These are phyloP conservation scores for Corydoras maculifer DNA, from an alignment of 2,113 vertebrate genomes.

Conservation along the genomic window DNA sequence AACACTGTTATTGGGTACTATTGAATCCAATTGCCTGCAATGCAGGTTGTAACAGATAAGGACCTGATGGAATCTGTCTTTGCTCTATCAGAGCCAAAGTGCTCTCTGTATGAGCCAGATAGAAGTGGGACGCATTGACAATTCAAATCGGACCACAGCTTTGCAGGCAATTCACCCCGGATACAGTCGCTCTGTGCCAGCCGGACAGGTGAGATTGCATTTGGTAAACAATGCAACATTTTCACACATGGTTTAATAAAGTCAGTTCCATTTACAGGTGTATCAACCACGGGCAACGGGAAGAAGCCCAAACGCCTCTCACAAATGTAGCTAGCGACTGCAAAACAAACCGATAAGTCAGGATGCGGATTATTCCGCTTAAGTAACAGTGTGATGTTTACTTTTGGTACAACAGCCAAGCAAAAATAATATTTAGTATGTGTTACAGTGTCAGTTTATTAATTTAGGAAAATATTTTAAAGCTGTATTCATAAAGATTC, in stretches of 20 bases:
- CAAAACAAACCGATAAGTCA: background rate
- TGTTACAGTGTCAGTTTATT: no score
- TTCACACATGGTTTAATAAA: conserved; percentile 48
- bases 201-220: conserved; percentile 52
- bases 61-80: conserved; percentile 81
- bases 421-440: no score
- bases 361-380: background rate
- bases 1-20: conserved; percentile 78
- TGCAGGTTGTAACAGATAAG: conserved; percentile 83
- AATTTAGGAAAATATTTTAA: no score
- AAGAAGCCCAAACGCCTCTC: conserved; percentile 14
- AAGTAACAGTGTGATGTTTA: background rate
- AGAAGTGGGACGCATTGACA: conserved; percentile 53
- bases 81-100: conserved; percentile 68
- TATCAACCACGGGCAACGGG: conserved; percentile 14
- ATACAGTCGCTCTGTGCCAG: conserved; percentile 43
- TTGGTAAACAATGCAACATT: conserved; percentile 57
- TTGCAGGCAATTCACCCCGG: conserved; percentile 60
- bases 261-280: conserved; percentile 46
- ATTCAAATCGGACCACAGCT: conserved; percentile 55
- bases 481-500: no score
- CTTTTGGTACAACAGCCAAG: no score
- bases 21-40: conserved; percentile 78
- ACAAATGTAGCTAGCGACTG: conserved; percentile 2
- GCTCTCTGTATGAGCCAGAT: conserved; percentile 57